Evolutionary conservation across 2,113 vertebrate species (phyloP).

Genomic region (Cynoglossus semilaevis): DNA sequence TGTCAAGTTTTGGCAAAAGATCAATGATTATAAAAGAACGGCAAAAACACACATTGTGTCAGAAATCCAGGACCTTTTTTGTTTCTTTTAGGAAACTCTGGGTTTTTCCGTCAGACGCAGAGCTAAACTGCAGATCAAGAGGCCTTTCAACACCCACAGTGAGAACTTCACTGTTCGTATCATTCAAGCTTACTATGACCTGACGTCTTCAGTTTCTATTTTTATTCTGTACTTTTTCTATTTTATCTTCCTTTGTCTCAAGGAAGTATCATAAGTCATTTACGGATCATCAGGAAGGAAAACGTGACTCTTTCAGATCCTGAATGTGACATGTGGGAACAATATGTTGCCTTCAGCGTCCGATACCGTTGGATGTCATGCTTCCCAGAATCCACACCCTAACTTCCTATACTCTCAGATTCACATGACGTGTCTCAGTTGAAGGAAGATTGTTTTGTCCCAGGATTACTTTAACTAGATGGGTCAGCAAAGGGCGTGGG

Average conservation of each 20-base stretch:
- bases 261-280: background rate
- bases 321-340: conserved; percentile 27
- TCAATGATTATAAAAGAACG: too few relatives aligned
- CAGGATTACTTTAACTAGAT: conserved; percentile 16
- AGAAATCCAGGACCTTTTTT: conserved; percentile 29
- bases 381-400: conserved; percentile 35
- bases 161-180: conserved; percentile 18
- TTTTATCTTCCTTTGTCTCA: conserved; percentile 19
- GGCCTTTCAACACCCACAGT: conserved; percentile 32
- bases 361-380: conserved; percentile 21
- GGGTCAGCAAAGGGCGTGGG: conserved; percentile 22
- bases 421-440: conserved; percentile 26
- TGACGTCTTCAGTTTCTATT: conserved; percentile 14
- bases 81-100: conserved; percentile 30
- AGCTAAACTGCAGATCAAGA: conserved; percentile 30
- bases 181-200: conserved; percentile 8
- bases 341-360: conserved; percentile 12
- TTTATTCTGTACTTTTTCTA: conserved; percentile 7
- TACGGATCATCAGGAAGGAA: conserved; percentile 18
- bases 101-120: conserved; percentile 12
- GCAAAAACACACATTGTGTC: too few relatives aligned
- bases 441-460: conserved; percentile 52
- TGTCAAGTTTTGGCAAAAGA: too few relatives aligned
- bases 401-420: conserved; percentile 25
- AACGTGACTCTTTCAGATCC: conserved; percentile 9